A percentile compares a stretch with the other conserved stretches of the same genome.
Conservation (phyloP, 2,797 vertebrate genomes). For the Enteromius thamalakanensis region DNA sequence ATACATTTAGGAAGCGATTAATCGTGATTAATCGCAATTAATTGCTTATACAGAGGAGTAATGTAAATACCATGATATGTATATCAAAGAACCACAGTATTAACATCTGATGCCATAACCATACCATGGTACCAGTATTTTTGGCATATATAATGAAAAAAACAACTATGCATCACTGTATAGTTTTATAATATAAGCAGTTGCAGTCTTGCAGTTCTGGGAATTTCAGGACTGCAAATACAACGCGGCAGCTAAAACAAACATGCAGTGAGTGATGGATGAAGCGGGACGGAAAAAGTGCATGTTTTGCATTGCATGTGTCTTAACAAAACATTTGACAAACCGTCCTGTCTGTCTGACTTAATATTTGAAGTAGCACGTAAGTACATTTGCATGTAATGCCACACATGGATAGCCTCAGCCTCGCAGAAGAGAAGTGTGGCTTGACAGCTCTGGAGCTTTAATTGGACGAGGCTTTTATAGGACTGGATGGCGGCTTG, state of each 20-base stretch:
- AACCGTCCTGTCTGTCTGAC: conserved; percentile 62
- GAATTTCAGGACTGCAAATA: conserved; percentile 2
- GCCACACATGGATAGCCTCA: conserved; percentile 52
- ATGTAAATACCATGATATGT: background rate
- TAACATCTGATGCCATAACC: background rate
- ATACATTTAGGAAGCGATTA: background rate
- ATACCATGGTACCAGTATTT: background rate
- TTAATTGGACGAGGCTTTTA: conserved; percentile 58
- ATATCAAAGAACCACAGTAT: background rate
- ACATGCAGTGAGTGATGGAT: conserved; percentile 71
- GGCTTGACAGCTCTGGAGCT: conserved; percentile 55
- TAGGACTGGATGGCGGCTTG: conserved; percentile 47
- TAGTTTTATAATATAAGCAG: background rate
- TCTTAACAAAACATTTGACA: conserved; percentile 74
- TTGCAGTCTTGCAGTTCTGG: background rate
- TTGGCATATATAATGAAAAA: background rate
- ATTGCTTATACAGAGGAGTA: background rate
- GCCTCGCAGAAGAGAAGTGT: conserved; percentile 40
- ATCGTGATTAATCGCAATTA: background rate
- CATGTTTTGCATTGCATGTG: conserved; percentile 71
- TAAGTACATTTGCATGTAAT: conserved; percentile 58
- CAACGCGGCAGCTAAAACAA: background rate
- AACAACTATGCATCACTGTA: background rate
- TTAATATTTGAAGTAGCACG: conserved; percentile 57
- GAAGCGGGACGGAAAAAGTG: conserved; percentile 64